Evolutionary conservation across 1,140 invertebrate species (phyloP), one percentile per base, ranked within the genome.

Genomic region (Rhagoletis zephyria): DNA sequence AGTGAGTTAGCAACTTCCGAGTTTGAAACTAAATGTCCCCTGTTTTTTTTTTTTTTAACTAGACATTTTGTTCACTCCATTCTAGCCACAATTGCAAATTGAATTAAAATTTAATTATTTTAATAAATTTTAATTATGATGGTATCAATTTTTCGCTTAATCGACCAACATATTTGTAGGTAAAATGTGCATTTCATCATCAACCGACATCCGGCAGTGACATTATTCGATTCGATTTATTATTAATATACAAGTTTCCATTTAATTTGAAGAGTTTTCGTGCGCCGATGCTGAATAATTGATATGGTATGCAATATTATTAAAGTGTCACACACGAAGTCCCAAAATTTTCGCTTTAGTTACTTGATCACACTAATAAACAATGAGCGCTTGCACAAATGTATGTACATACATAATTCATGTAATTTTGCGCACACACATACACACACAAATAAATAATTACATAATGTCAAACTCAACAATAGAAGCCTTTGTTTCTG

Each of bases 151-250:
- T 56, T 48, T 45, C 48, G 45, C 74, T 81, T 77, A 81, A 81
- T 51, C 48, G 45, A 16, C 74, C 45, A 81, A 81, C 74, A 56
- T 16, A 81, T 51, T 56, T 81, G 16, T 16, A 30, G 10, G 45
- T 81, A 81, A 16, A 56, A 81, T 81, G 51, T 56, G 74, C 74
- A 81, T 56, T 56, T 56, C 48, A 19, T 10, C 74, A 81, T 81
- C 74, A 81, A 19, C 45, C 74, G 56, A 56, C 74, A 81, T 56
- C 48, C 74, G 74, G 14, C 12, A 3, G 16, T 19, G 48, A 56
- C 74, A 81, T 81, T 81, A 81, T 81, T 67, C 16, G 48, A 81
- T 48, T 81, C 56, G 74, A 81, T 81, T 81, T 81, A 81, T 81
- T 81, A 81, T 56, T 81, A 81, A 81, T n/a, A 16, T 48, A 81